These are phyloP conservation scores for Porites rus DNA, from an alignment of 92 coral and sea anemone species.

Conservation along the genomic window DNA sequence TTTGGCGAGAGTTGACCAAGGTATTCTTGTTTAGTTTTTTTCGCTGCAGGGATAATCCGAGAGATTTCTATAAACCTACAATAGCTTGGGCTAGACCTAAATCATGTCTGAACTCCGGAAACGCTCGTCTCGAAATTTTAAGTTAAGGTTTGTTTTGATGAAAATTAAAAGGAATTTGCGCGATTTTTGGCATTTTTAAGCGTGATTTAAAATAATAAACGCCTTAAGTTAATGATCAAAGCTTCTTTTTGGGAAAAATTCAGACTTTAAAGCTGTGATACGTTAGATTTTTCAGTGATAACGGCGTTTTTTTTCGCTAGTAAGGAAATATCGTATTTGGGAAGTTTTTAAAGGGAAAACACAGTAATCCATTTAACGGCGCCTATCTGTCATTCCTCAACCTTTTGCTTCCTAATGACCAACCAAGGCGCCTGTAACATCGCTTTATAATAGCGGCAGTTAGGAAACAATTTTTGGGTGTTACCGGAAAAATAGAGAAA, in stretches of 20 bases:
- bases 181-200: conserved; percentile 29
- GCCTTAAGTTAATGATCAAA: conserved; percentile 39
- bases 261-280: conserved; percentile 14
- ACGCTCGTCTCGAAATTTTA: conserved; percentile 7
- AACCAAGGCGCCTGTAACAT: neutral
- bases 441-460: neutral
- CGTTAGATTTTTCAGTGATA: conserved; percentile 26
- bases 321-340: conserved; percentile 2
- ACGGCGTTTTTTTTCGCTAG: neutral
- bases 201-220: conserved; percentile 23
- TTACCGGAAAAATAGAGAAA: conserved; percentile 33
- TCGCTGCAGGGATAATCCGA: conserved; percentile 20
- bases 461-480: conserved; percentile 22
- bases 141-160: conserved; percentile 2
- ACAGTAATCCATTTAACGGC: conserved; percentile 11
- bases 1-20: conserved; percentile 8
- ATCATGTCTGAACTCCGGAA: conserved; percentile 42
- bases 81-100: conserved; percentile 13
- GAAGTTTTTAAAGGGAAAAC: neutral
- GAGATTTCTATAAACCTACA: conserved; percentile 26
- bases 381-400: neutral
- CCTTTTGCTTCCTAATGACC: neutral
- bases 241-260: conserved; percentile 24
- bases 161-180: conserved; percentile 20
- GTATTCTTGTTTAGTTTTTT: conserved; percentile 3